Conservation (phyloP, 2,888 invertebrate species). For the Ceriagrion tenellum region DNA sequence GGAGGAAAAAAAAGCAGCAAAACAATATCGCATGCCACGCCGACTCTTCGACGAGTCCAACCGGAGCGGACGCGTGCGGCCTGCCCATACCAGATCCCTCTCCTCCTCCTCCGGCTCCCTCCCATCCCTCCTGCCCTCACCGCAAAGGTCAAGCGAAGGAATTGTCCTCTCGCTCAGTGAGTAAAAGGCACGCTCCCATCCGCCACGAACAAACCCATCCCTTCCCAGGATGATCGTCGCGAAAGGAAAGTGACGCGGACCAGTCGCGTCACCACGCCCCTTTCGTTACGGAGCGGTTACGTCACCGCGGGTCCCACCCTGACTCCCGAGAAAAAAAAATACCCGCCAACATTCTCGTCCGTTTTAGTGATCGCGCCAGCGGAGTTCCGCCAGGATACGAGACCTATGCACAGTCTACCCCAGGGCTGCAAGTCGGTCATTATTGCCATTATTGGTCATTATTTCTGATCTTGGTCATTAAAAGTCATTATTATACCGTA, state of each 20-base stretch:
- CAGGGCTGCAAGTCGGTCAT: too few species aligned
- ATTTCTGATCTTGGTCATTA: too few species aligned
- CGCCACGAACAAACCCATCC: not conserved
- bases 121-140: not conserved
- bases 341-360: not conserved
- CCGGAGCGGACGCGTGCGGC: not conserved
- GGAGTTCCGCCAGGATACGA: too few species aligned
- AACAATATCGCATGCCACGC: too few species aligned
- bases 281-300: not conserved
- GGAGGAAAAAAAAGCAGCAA: not conserved
- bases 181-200: not conserved
- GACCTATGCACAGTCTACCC: too few species aligned
- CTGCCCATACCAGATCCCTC: not conserved
- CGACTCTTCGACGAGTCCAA: not conserved
- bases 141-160: not conserved
- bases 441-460: too few species aligned
- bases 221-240: not conserved
- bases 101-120: too few species aligned
- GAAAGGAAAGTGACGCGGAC: not conserved
- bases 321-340: not conserved
- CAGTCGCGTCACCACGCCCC: not conserved
- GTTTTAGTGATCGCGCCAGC: too few species aligned
- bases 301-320: not conserved
- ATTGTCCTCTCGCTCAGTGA: not conserved
- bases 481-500: too few species aligned